Base-by-base conservation (phyloP, 2,113 vertebrate species). In the Engraulis encrasicolus region DNA sequence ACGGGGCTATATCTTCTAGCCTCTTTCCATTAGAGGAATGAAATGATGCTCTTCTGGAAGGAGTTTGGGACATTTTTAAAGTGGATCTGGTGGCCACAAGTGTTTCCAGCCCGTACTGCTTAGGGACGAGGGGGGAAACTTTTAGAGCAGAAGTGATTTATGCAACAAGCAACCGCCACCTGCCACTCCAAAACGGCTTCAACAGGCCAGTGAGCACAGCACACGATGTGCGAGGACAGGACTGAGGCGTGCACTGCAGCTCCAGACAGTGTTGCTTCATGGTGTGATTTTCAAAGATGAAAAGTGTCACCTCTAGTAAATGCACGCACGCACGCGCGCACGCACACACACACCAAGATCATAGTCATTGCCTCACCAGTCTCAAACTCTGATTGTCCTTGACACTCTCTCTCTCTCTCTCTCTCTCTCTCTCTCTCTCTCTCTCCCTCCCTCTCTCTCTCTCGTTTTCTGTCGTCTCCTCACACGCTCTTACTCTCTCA, bases 321-420 rank as follows among this genome's bases (percentile, higher is more conserved):
- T 36, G 23, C 48, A 87, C 83, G 84, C 80, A 85, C 78, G 88
- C 78, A 87, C 84, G 85, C 82, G 87, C 78, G 54, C 83, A 49
- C 48, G 52, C 31, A 50, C 80, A 34, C 78, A 40, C 78, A 85
- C 79, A 40, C 82, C 52, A 18, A 27, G 40, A 78, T 81, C 74
- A 78, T 78, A 82, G 50, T 78, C 27, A 40, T 66, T 12, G 2
- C 58, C 27, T 12, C 23, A 27, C 58, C 11, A n/a, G 9, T 66
- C 58, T 66, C 23, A 27, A 9, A 6, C 58, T 1, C 20, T 61
- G 20, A 23, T 23, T 23, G 20, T 61, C 6, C 11, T 9, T 23
- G 20, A n/a, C 20, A 7, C 19, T 20, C 54, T 58, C 19, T 61
- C 54, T 61, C 54, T 61, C 54, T 1, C 5, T 23, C 23, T 66